These are phyloP conservation scores for Spodoptera picta DNA, from an alignment of 2,888 invertebrate genomes.

Conservation along the genomic window DNA sequence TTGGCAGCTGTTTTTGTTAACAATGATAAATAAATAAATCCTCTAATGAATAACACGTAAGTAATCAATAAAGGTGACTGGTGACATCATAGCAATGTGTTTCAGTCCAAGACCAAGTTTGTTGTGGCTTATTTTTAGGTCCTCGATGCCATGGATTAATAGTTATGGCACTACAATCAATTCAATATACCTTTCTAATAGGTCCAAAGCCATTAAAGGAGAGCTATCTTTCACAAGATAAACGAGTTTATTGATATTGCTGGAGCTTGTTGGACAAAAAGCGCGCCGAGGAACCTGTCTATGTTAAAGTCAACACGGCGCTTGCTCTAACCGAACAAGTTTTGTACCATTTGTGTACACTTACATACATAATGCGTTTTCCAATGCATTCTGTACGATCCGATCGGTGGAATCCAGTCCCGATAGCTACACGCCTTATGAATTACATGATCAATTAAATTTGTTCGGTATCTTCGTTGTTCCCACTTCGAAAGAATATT, in stretches of 20 bases:
- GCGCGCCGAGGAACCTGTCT: constrained; percentile 70
- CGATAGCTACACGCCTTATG: constrained; percentile 57
- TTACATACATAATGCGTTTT: constrained; percentile 70
- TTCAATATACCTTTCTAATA: constrained; percentile 62
- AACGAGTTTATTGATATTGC: constrained; percentile 79
- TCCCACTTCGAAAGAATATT: constrained; percentile 27
- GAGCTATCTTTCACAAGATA: constrained; percentile 72
- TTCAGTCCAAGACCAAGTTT: constrained; percentile 19
- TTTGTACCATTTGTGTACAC: constrained; percentile 69
- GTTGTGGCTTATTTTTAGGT: constrained; percentile 8
- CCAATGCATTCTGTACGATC: constrained; percentile 75
- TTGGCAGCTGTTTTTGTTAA: constrained; percentile 61
- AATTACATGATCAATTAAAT: constrained; percentile 60
- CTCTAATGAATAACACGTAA: constrained; percentile 23
- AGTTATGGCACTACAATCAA: constrained; percentile 30
- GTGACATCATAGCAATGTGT: constrained; percentile 43
- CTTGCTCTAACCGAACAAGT: constrained; percentile 74
- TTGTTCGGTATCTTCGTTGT: constrained; percentile 43
- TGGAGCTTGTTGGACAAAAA: constrained; percentile 69
- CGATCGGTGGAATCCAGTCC: constrained; percentile 69
- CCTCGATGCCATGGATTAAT: constrained; percentile 28
- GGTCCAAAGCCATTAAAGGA: constrained; percentile 67
- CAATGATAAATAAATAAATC: constrained; percentile 38
- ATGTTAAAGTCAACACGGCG: constrained; percentile 73
- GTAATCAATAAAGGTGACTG: constrained; percentile 26